Conservation (phyloP, 2,113 vertebrate species). For the Heterotis niloticus region DNA sequence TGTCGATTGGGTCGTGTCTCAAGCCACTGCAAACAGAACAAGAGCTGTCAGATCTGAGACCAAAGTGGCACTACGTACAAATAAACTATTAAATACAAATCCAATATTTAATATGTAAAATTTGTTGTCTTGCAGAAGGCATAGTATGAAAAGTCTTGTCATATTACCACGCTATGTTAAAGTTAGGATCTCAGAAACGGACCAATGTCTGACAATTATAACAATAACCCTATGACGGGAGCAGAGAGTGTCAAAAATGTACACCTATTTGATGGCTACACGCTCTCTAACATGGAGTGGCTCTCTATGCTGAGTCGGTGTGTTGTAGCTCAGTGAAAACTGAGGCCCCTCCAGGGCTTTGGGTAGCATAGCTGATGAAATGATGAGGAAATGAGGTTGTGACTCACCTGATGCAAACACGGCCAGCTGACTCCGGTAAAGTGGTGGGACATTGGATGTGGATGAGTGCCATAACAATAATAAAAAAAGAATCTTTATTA, state of each 20-base stretch:
- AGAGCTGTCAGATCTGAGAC: neutral
- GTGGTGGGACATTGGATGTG: neutral
- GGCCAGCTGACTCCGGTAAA: constrained; percentile 76
- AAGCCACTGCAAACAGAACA: constrained; percentile 74
- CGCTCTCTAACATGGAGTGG: neutral
- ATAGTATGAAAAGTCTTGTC: too few species aligned
- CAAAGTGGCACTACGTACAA: neutral
- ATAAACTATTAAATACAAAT: too few species aligned
- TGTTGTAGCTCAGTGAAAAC: neutral
- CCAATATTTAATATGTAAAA: too few species aligned
- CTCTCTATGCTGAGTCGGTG: neutral
- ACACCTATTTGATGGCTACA: neutral
- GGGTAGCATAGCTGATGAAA: constrained; percentile 68
- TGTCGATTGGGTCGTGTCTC: constrained; percentile 95
- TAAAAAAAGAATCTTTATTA: constrained; percentile 9
- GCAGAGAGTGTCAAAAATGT: neutral
- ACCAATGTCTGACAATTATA: too few species aligned
- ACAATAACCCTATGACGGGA: too few species aligned
- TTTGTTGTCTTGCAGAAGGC: too few species aligned
- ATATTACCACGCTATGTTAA: too few species aligned
- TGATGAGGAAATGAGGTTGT: constrained; percentile 57
- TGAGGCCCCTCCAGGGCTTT: constrained; percentile 31
- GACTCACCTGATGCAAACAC: constrained; percentile 93
- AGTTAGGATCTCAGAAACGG: too few species aligned
- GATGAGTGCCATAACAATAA: neutral